These are phyloP conservation scores for Macrotus californicus DNA, from an alignment of 2,113 vertebrate genomes.

Conservation along the genomic window DNA sequence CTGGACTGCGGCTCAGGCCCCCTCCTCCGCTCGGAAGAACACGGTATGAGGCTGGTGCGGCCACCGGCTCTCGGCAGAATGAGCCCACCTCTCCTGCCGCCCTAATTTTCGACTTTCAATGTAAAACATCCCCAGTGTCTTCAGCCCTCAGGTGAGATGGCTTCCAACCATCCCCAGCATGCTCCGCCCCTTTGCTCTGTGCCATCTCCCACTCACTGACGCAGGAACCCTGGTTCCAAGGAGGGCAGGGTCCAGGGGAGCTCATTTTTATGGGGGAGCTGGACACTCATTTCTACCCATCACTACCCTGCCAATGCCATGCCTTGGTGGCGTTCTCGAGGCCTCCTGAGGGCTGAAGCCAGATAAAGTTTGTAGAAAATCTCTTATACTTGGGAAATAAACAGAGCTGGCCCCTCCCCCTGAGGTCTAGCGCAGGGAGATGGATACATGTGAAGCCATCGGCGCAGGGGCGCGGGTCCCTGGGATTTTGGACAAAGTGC, in stretches of 20 bases:
- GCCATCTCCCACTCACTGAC: fast-evolving
- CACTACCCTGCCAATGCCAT: neutral
- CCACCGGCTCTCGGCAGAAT: fast-evolving
- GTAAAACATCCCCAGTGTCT: neutral
- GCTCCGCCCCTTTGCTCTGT: neutral
- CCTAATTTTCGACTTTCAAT: neutral
- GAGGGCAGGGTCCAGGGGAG: neutral
- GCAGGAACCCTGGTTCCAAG: neutral
- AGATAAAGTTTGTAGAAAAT: neutral
- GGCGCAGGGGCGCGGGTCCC: fast-evolving
- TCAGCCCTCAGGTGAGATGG: neutral
- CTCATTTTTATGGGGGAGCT: neutral
- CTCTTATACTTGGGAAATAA: neutral
- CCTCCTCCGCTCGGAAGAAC: neutral
- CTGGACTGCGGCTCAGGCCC: neutral
- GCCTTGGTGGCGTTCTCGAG: neutral
- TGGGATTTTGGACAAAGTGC: neutral
- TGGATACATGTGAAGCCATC: neutral
- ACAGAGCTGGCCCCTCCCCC: neutral
- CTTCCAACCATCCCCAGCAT: neutral
- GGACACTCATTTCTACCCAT: neutral
- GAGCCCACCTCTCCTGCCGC: neutral
- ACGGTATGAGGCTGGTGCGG: too few species aligned
- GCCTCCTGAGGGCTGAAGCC: neutral
- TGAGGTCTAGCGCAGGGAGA: neutral